Evolutionary conservation across 2,888 invertebrate species (phyloP).

Genomic region (Acleris cristana): DNA sequence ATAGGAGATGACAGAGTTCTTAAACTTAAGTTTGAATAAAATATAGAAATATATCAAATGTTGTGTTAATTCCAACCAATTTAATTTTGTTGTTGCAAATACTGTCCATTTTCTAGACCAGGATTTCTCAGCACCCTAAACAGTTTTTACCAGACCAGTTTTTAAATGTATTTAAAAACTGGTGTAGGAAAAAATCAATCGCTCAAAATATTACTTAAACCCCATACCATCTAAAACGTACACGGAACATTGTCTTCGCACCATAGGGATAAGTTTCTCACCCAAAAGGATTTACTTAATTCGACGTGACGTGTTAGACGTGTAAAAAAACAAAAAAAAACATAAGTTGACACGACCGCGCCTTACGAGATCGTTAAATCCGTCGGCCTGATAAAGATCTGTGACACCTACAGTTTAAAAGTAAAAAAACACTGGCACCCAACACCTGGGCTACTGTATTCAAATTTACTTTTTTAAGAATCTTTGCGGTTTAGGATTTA

Average conservation of each 20-base stretch:
- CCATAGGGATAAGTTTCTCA: conserved; percentile 66
- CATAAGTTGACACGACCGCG: conserved; percentile 68
- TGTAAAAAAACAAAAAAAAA: conserved; percentile 64
- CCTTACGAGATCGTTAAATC: conserved; percentile 79
- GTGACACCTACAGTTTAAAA: conserved; percentile 71
- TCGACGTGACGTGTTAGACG: conserved; percentile 78
- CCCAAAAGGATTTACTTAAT: conserved; percentile 78
- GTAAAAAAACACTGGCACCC: conserved; percentile 59
- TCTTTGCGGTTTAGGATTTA: conserved; percentile 69
- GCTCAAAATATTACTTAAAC: conserved; percentile 20
- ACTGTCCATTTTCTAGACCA: too few relatives aligned
- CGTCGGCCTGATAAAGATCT: conserved; percentile 78
- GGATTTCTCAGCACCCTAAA: too few relatives aligned
- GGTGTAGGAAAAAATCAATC: neutral
- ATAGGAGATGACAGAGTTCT: too few relatives aligned
- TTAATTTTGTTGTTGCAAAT: too few relatives aligned
- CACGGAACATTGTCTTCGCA: conserved; percentile 52
- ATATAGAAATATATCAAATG: too few relatives aligned
- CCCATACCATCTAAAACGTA: conserved; percentile 39
- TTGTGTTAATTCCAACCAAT: too few relatives aligned
- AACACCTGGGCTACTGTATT: conserved; percentile 78
- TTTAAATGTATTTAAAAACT: too few relatives aligned
- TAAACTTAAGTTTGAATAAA: too few relatives aligned
- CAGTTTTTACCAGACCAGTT: too few relatives aligned
- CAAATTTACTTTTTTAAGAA: conserved; percentile 69